Base-by-base conservation (phyloP, 2,113 vertebrate genomes). In the Bos indicus region DNA sequence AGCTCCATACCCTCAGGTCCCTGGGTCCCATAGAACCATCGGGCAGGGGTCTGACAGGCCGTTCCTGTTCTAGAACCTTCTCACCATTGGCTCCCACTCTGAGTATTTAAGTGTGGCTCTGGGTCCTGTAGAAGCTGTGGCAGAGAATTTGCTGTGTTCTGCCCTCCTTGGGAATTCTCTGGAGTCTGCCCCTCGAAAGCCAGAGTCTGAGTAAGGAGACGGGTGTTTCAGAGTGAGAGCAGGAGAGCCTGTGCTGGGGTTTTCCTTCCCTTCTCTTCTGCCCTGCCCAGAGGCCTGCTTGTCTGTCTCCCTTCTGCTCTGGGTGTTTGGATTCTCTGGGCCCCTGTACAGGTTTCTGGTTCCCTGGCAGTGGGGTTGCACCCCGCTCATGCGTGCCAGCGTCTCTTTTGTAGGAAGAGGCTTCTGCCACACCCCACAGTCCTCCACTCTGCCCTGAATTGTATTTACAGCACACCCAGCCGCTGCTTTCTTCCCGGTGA, bases 371-470 rank as follows among this genome's bases (percentile, higher is more conserved):
- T 62, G 52, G 33, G 48, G 17, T 28, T 23, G 46, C 15, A 0
- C 15, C 26, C 16, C 6, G 0, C 26, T 10, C 59, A 57, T 16
- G 16, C 52, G 46, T 21, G 17, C 0, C 1, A 6, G 6, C 64
- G 26, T 64, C 36, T 2, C 77, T 74, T 71, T 48, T 77, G 6
- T 36, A 56, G 92, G 60, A 48, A 89, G 90, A 46, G 52, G 57
- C 13, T 7, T 11, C 74, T 56, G 33, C 14, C 51, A 19, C 59
- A 7, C 8, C 80, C 48, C 48, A 5, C 9, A 71, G 15, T 56
- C 80, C 36, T 43, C 54, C 2, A 8, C 28, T 87, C 52, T 16
- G 1, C 85, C 67, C n/a, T 2, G 86, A 30, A 33, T 46, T 78
- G 12, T 71, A 23, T 84, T 40, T 43, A 9, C 54, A 46, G 77